Percentiles rank a stretch among this genome's conserved stretches.
Conservation (phyloP, 2,113 vertebrate species). For the Ifrita kowaldi region DNA sequence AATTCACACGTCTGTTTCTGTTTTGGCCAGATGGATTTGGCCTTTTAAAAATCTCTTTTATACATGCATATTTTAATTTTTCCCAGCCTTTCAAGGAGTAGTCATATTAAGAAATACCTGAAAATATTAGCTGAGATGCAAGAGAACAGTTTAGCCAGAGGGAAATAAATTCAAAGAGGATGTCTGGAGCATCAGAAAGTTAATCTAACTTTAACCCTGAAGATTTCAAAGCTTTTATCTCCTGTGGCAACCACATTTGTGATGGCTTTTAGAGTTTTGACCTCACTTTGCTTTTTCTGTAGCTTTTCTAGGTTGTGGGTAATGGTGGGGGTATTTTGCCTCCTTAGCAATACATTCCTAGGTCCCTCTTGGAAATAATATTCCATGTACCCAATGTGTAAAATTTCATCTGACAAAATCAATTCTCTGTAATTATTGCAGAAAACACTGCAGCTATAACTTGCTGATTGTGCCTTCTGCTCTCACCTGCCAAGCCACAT, state of each 20-base stretch:
- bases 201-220: neutral
- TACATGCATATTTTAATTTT: neutral
- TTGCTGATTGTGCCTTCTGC: neutral
- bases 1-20: neutral
- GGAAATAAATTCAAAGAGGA: neutral
- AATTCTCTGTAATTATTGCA: neutral
- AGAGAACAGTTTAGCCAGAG: neutral
- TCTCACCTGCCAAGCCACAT: neutral
- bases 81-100: neutral
- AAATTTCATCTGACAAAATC: neutral
- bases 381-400: neutral
- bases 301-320: neutral
- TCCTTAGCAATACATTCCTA: neutral
- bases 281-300: neutral
- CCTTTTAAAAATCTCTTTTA: neutral
- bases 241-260: neutral
- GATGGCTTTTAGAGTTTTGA: neutral
- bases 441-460: neutral
- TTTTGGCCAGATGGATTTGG: neutral
- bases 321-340: neutral
- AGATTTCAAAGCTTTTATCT: slow-evolving; percentile 1
- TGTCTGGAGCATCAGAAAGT: neutral
- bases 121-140: neutral
- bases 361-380: neutral
- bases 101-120: neutral